Evolutionary conservation across 2,888 invertebrate species (phyloP).

Genomic region (Cerceris ruficornis): DNA sequence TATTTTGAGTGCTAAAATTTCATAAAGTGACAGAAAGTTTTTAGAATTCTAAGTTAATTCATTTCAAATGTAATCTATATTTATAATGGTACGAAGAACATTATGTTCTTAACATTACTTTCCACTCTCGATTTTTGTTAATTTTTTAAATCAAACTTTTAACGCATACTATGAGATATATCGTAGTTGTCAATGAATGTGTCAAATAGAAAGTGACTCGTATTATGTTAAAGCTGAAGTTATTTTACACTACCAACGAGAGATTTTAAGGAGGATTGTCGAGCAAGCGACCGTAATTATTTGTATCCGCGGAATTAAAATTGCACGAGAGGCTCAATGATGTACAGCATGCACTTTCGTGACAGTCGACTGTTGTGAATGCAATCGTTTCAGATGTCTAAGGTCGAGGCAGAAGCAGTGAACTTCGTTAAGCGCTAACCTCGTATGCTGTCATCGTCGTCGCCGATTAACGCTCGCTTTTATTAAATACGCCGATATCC

Average conservation of each 20-base stretch:
- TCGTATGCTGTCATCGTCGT: constrained; percentile 37
- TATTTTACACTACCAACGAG: background rate
- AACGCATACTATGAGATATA: too few relatives aligned
- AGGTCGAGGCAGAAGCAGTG: constrained; percentile 37
- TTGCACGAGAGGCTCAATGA: constrained; percentile 27
- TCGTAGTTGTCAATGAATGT: too few relatives aligned
- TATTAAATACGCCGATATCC: constrained; percentile 21
- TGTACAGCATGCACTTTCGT: constrained; percentile 26
- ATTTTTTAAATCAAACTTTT: too few relatives aligned
- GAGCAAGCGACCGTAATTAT: constrained; percentile 36
- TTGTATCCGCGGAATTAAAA: constrained; percentile 45
- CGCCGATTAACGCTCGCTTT: constrained; percentile 36
- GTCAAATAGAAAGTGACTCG: too few relatives aligned
- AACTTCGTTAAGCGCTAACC: constrained; percentile 45
- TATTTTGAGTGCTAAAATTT: too few relatives aligned
- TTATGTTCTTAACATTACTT: too few relatives aligned
- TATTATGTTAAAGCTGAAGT: too few relatives aligned
- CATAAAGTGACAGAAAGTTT: too few relatives aligned
- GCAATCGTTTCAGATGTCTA: constrained; percentile 47
- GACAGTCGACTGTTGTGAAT: constrained; percentile 28
- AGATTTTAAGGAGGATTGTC: constrained; percentile 31
- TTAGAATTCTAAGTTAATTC: too few relatives aligned
- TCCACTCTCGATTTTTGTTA: too few relatives aligned
- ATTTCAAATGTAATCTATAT: too few relatives aligned
- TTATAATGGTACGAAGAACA: too few relatives aligned